Conservation (phyloP, 2,888 invertebrate genomes). For the Ectemnius lituratus region DNA sequence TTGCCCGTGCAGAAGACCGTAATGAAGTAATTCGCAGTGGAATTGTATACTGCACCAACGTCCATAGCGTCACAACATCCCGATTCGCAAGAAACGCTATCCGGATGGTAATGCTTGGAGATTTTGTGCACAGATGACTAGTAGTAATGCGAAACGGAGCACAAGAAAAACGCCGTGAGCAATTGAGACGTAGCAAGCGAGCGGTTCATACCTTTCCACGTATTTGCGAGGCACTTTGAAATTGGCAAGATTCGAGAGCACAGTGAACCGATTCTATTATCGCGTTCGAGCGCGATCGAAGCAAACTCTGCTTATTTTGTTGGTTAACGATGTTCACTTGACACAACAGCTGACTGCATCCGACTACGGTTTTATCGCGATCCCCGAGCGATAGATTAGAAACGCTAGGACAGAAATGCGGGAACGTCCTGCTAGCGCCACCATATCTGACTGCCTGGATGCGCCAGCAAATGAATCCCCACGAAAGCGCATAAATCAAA, state of each 20-base stretch:
- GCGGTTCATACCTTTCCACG: constrained; percentile 38
- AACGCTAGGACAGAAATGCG: constrained; percentile 20
- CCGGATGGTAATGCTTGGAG: constrained; percentile 17
- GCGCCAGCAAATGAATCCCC: neutral
- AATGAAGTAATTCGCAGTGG: neutral
- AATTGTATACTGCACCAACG: neutral
- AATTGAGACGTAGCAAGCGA: neutral
- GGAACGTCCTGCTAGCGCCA: constrained; percentile 25
- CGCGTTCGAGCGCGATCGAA: constrained; percentile 26
- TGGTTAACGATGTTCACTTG: constrained; percentile 65
- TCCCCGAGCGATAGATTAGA: constrained; percentile 29
- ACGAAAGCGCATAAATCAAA: neutral
- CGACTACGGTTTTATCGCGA: constrained; percentile 33
- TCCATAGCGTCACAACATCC: too few species aligned
- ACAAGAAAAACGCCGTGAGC: constrained; percentile 24
- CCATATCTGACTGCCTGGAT: neutral
- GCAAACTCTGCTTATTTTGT: constrained; percentile 53
- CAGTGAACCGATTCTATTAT: constrained; percentile 14
- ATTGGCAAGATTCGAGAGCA: constrained; percentile 9
- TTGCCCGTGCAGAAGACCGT: constrained; percentile 7
- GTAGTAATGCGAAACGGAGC: constrained; percentile 35
- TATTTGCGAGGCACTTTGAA: constrained; percentile 18
- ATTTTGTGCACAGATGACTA: constrained; percentile 45
- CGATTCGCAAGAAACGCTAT: neutral
- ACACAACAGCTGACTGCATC: constrained; percentile 63